Evolutionary conservation across 1,140 invertebrate genomes (phyloP), one percentile per base, ranked within the genome.

Genomic region (Vollenhovia emeryi): DNA sequence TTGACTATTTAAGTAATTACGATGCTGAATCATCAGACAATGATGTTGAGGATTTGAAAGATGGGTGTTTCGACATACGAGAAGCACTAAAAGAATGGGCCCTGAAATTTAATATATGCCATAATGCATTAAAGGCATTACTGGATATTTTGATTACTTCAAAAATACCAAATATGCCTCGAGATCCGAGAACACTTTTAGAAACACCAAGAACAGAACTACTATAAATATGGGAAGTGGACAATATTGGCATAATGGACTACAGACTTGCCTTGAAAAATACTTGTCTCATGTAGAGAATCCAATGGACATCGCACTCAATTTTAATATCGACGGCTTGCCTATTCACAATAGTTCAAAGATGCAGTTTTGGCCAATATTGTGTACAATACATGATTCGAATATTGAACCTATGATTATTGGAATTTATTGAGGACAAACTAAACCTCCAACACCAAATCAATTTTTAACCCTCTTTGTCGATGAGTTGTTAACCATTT

Each of bases 341-440:
- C 52, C 21, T 43, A 59, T 75, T 59, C 21, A 59, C 1, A 75
- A 57, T 11, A 59, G 1, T 75, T 74, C 71, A 57, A 57, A 74
- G 2, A 57, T 43, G 15, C 71, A 74, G 11, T 55, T 73, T 3
- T 74, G 21, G 33, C 21, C 52, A 40, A 74, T 74, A 57, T 74
- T 75, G 15, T 75, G 40, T 75, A 43, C 52, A 0, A 75, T 75
- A 75, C 36, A 75, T 59, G 21, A 59, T 57, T 75, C 5, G 2
- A 59, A 57, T 43, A 75, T 43, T 75, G 52, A 75, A 75, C 52
- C 21, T 75, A 75, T 59, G 21, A 75, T 75, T 74, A 75, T 75
- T 59, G 52, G 52, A 59, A 57, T 75, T 75, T 75, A 75, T 75
- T 75, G 52, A 8, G 52, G 52, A 11, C 33, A 75, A 75, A 75